Conservation (phyloP, 2,888 invertebrate species). For the Drosophila siamana region DNA sequence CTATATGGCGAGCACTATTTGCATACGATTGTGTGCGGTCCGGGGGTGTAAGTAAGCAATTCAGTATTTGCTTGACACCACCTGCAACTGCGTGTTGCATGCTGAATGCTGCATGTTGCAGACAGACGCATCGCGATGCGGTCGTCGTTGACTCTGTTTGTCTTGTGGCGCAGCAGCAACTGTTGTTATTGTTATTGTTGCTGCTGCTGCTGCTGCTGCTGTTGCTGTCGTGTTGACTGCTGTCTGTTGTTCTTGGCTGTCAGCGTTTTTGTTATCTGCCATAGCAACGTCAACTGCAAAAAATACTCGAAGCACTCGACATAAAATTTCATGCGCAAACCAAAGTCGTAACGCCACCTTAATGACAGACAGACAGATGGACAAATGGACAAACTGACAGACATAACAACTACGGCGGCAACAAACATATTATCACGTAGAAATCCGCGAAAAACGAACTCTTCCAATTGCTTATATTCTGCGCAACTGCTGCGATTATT, state of each 20-base stretch:
- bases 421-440: constrained; percentile 2
- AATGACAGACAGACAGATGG: constrained; percentile 59
- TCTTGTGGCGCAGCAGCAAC: constrained; percentile 19
- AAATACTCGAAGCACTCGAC: constrained; percentile 55
- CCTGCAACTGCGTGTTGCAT: constrained; percentile 50
- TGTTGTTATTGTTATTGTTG: constrained; percentile 26
- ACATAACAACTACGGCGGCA: constrained; percentile 8
- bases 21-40: background rate
- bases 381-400: constrained; percentile 5
- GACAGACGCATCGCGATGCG: constrained; percentile 13
- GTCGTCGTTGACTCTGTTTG: constrained; percentile 20
- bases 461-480: background rate
- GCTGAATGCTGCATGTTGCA: no score
- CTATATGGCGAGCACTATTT: background rate
- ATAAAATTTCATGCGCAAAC: constrained; percentile 80
- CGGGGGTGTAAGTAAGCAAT: constrained; percentile 7
- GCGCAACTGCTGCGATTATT: background rate
- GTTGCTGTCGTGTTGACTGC: constrained; percentile 24
- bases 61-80: constrained; percentile 12
- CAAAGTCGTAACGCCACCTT: constrained; percentile 61
- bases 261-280: constrained; percentile 54
- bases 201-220: constrained; percentile 1
- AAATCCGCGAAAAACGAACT: background rate
- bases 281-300: constrained; percentile 47
- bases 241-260: constrained; percentile 33